Evolutionary conservation across 2,797 vertebrate species (phyloP).

Genomic region (Darevskia mixta): DNA sequence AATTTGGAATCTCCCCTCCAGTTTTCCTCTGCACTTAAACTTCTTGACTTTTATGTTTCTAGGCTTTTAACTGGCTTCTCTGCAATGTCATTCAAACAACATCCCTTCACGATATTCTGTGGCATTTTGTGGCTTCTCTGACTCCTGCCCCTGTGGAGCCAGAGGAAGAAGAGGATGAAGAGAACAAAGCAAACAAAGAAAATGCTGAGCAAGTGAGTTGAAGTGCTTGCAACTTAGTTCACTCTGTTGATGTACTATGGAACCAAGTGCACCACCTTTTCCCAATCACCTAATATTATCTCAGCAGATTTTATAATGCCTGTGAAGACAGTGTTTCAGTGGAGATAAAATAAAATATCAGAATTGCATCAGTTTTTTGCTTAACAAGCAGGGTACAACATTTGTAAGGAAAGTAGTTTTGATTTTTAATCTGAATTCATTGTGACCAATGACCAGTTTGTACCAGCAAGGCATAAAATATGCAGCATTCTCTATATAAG

Average conservation of each 20-base stretch:
- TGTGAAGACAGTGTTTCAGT: neutral
- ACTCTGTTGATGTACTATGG: neutral
- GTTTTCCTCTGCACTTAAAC: constrained; percentile 28
- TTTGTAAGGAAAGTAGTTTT: neutral
- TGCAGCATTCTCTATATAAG: neutral
- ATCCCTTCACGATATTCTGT: constrained; percentile 97
- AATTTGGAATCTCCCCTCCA: neutral
- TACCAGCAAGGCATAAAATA: neutral
- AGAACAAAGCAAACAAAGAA: constrained; percentile 97
- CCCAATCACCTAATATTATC: neutral
- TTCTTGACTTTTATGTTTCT: constrained; percentile 28
- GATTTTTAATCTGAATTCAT: neutral
- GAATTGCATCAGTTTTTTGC: neutral
- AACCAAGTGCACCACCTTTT: neutral
- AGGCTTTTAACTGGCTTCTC: constrained; percentile 99
- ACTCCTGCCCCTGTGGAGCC: constrained; percentile 94
- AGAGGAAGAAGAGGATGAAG: constrained; percentile 97
- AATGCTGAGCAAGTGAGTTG: constrained; percentile 89
- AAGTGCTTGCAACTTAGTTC: neutral
- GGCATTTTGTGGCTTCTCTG: constrained; percentile 98
- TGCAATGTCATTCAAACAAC: constrained; percentile 99
- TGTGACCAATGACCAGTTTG: neutral
- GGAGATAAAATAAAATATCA: neutral
- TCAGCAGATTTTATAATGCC: too few species aligned
- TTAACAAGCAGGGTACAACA: neutral